Base-by-base conservation (phyloP, 2,113 vertebrate genomes). In the Phylloscopus trochilus region DNA sequence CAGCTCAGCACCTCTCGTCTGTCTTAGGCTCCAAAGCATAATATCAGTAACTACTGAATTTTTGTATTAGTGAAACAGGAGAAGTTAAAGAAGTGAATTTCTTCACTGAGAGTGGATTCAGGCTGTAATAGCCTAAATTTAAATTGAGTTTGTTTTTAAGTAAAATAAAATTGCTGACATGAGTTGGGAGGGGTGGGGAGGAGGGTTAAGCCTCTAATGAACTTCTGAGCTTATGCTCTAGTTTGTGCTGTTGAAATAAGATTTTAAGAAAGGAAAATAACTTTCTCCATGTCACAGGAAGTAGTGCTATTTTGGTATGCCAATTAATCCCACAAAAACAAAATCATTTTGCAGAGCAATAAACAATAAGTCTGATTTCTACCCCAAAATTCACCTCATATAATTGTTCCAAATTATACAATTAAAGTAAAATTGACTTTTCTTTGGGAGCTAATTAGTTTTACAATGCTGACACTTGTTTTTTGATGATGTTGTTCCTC, bases 401-500 rank as follows among this genome's bases (percentile, higher is more conserved):
- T 18, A 10, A 43, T 8, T 47, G 46, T 51, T 69, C 35, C 30
- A 80, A 69, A 52, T 28, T 43, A 67, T 46, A 83, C 26, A 77
- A 83, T 35, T 59, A 51, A 91, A 84, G 31, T 43, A 19, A 78
- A 81, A 56, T 6, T 1, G 44, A 24, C 9, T 89, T 87, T 84
- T 81, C 20, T 84, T 70, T 63, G 35, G 31, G 13, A 82, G 4
- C 14, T 72, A 35, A 52, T 84, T 84, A 63, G 19, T 72, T 87
- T 63, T 84, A 64, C 49, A 84, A 5, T 20, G 30, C 35, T 94
- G 64, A 89, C 17, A 12, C 11, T 81, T 67, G 7, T 13, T 55
- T 76, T 82, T 62, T 64, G 6, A 53, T 83, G 23, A 77, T 94
- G 51, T 95, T 96, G 7, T 92, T 70, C 27, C 35, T n/a, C 10